Base-by-base conservation (phyloP, 2,113 vertebrate species). In the Microcebus jonahi region DNA sequence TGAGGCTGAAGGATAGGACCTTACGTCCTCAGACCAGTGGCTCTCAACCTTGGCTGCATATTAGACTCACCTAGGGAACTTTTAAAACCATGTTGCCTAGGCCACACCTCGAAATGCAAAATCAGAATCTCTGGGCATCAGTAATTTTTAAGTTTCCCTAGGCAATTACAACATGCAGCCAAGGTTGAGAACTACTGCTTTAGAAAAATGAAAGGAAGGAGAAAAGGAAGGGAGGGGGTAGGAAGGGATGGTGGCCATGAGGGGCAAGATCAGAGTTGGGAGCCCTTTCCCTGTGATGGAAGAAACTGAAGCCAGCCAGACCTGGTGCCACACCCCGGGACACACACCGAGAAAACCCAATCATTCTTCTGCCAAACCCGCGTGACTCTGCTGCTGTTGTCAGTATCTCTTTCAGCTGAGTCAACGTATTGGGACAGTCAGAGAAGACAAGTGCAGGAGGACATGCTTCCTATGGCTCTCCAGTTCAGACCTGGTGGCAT, bases 401-500 rank as follows among this genome's bases (percentile, higher is more conserved):
- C 86, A 59, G 97, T 88, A 8, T 84, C 90, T 77, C 90, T 97
- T 87, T 90, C 91, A 91, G 95, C 70, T 97, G 96, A 98, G 96
- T 97, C 97, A 97, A 88, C 2, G 1, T 34, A 45, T 20, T 34
- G 67, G 82, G 82, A 97, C 84, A 88, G 96, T 83, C 87, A 12
- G 25, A 34, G 42, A 27, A 34, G 63, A 80, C 84, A n/a, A 59
- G 53, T 13, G 25, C 82, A 39, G 34, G n/a, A 57, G 50, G 50
- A 84, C 55, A 71, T 18, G 12, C 45, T 14, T 11, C 59, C 31
- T n/a, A 77, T 45, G 91, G 77, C 87, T 39, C 59, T 73, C 85
- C 67, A 55, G 13, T 29, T 91, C 23, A 61, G 83, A 48, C 34
- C 77, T 59, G 29, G 61, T 75, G 61, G 42, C 73, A 93, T 71